A percentile compares a stretch with the other conserved stretches of the same genome.
Evolutionary conservation across 2,888 invertebrate species (phyloP).

Genomic region (Bellardia pandia): DNA sequence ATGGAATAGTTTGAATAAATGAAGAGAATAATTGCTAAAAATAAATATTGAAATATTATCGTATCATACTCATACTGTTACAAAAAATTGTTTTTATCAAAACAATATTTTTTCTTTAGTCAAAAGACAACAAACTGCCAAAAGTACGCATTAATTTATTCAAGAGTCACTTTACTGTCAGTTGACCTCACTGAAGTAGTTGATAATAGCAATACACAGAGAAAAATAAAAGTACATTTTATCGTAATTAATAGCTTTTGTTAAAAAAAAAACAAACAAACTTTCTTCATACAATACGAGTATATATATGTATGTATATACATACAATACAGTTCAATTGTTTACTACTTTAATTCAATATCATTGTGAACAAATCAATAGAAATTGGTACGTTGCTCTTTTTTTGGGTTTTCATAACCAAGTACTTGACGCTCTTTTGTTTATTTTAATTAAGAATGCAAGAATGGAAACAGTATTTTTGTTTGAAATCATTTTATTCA

Average conservation of each 20-base stretch:
- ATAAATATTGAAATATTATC: too few relatives aligned
- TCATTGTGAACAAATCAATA: constrained; percentile 48
- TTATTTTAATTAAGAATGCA: constrained; percentile 40
- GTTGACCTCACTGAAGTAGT: constrained; percentile 69
- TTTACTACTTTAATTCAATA: constrained; percentile 38
- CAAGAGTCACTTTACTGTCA: constrained; percentile 69
- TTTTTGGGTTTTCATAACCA: constrained; percentile 10
- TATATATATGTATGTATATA: not conserved
- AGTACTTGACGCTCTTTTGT: constrained; percentile 58
- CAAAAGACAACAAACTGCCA: not conserved
- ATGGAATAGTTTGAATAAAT: too few relatives aligned
- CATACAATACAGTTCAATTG: constrained; percentile 16
- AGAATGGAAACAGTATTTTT: constrained; percentile 4
- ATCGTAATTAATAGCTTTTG: constrained; percentile 53
- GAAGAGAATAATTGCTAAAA: too few relatives aligned
- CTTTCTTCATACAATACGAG: constrained; percentile 2
- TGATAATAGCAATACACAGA: constrained; percentile 51
- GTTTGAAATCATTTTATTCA: constrained; percentile 17
- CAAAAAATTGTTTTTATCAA: not conserved
- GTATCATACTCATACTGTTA: too few relatives aligned
- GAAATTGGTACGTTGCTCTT: constrained; percentile 37
- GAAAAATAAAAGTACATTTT: constrained; percentile 18
- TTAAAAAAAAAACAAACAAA: constrained; percentile 36
- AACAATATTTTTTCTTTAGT: constrained; percentile 1
- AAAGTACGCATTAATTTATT: constrained; percentile 20